These are phyloP conservation scores for Volucella inflata DNA, from an alignment of 2,888 invertebrate genomes.

Conservation along the genomic window DNA sequence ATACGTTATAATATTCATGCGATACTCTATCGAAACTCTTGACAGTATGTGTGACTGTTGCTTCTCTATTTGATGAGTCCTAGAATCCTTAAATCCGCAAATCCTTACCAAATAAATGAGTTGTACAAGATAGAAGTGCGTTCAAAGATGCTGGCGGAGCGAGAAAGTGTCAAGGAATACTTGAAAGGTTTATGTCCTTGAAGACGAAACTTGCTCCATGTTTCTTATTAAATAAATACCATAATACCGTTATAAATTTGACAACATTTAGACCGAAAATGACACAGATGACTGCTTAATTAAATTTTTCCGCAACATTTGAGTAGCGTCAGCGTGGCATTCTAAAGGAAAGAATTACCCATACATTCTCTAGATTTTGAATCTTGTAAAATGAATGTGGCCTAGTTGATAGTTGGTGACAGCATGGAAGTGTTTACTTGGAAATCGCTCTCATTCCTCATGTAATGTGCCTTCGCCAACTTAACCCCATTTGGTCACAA, in stretches of 20 bases:
- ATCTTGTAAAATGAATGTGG: no score
- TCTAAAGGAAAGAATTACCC: no score
- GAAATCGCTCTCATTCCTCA: no score
- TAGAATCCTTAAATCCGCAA: neutral
- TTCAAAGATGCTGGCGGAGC: neutral
- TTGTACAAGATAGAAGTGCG: constrained; percentile 20
- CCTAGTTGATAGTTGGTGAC: no score
- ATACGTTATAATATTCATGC: constrained; percentile 12
- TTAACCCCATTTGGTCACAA: no score
- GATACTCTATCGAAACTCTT: constrained; percentile 59
- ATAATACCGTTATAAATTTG: constrained; percentile 10
- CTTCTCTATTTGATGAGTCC: neutral
- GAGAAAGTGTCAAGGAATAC: constrained; percentile 20
- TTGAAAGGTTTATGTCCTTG: constrained; percentile 39
- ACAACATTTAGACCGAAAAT: neutral
- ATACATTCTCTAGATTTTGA: no score
- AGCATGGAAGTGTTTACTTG: no score
- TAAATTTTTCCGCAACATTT: neutral
- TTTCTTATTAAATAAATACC: constrained; percentile 12
- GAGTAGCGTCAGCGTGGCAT: no score
- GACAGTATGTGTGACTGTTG: constrained; percentile 22
- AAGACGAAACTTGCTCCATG: constrained; percentile 3
- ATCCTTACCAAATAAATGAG: constrained; percentile 45
- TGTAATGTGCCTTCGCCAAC: no score
- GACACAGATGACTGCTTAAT: neutral